These are phyloP conservation scores for Mantis religiosa DNA, from an alignment of 2,888 invertebrate genomes.

Conservation along the genomic window DNA sequence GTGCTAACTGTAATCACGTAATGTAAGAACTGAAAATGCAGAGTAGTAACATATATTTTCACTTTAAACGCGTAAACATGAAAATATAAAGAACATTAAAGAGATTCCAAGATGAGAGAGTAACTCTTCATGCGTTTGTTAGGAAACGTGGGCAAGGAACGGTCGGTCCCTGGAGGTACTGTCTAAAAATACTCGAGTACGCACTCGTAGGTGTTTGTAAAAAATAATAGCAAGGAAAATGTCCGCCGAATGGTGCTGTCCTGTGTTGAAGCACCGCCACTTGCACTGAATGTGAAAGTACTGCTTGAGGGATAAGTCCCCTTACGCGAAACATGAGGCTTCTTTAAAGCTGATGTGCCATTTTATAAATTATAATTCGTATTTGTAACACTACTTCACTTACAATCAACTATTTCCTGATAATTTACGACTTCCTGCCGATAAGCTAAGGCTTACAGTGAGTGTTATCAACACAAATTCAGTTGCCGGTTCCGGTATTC, in stretches of 20 bases:
- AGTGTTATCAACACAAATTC: no score
- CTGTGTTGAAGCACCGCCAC: not conserved
- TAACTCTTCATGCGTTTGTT: not conserved
- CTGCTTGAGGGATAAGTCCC: not conserved
- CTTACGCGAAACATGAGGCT: not conserved
- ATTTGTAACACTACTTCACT: no score
- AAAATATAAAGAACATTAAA: not conserved
- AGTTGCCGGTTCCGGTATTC: no score
- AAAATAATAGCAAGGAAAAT: not conserved
- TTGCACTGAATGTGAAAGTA: not conserved
- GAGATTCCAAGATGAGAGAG: no score
- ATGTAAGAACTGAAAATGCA: no score
- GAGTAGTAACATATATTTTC: no score
- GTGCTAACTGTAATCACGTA: no score
- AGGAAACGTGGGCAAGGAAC: not conserved
- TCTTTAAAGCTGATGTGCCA: not conserved
- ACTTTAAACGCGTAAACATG: not conserved
- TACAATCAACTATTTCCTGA: no score
- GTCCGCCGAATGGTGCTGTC: not conserved
- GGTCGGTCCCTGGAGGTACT: not conserved
- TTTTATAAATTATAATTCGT: no score
- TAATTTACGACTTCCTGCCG: no score
- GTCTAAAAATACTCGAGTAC: not conserved
- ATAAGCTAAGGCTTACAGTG: no score
- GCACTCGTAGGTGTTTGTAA: not conserved